Base-by-base conservation (phyloP, 1,140 invertebrate species). In the Drosophila orosa region DNA sequence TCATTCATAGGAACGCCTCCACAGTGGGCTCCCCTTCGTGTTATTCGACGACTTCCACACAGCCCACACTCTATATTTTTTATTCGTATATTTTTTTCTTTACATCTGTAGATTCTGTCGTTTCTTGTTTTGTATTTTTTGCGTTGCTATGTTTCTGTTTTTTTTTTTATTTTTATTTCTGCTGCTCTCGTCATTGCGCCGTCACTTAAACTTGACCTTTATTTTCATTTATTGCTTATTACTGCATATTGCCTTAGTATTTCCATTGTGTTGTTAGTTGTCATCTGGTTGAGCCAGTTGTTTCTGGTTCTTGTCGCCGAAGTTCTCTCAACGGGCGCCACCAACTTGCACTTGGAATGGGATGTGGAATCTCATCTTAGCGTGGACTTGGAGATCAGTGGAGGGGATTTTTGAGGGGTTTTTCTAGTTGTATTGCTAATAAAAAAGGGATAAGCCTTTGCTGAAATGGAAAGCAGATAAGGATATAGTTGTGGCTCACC, bases 191-290 rank as follows among this genome's bases (percentile, higher is more conserved):
- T 67, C 79, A 73, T 58, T 31, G 50, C 55, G 59, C 48, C 44
- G 47, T 81, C 83, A 79, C 83, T 86, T 86, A 79, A 86, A 82
- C 83, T 86, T 86, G 83, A 86, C 83, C 83, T 86, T 82, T 86
- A 87, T 87, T 69, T 86, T 37, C 83, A 65, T 83, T 76, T 87
- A 78, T 83, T 83, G 67, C 75, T 86, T 79, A 79, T 86, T 86
- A 79, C 63, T 87, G 71, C 69, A 86, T 37, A 74, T 66, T 74
- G 52, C 42, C 40, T 44, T 52, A 57, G 57, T 71, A 27, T 69
- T 57, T 24, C 61, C 61, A 61, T 78, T 81, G 67, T 76, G 33
- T 61, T 57, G 31, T 56, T 50, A 73, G 31, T 71, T 55, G 27
- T 66, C 39, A 19, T 37, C n/a, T 78, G 63, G 59, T 58, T 71